These are phyloP conservation scores for Lithosia quadra DNA, from an alignment of 2,888 invertebrate genomes.

Conservation along the genomic window DNA sequence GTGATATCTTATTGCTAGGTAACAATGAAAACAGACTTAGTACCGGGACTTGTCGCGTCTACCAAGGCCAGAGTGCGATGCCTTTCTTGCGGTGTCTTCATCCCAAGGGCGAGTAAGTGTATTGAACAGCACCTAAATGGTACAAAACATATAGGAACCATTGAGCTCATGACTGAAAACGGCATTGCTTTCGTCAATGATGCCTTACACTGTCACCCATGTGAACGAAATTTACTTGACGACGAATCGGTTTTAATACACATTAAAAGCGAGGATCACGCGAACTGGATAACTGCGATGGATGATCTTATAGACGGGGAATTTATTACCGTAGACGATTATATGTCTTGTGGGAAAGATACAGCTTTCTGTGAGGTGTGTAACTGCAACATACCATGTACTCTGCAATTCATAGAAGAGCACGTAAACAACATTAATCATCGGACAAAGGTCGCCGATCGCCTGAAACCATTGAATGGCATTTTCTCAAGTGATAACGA, in stretches of 20 bases:
- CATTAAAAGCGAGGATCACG: slow-evolving; percentile 65
- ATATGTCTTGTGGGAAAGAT: slow-evolving; percentile 64
- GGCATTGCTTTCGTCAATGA: slow-evolving; percentile 63
- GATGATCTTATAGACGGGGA: slow-evolving; percentile 72
- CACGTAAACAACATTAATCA: slow-evolving; percentile 70
- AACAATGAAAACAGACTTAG: slow-evolving; percentile 70
- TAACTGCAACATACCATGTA: slow-evolving; percentile 56
- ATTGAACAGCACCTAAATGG: slow-evolving; percentile 75
- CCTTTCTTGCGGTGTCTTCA: slow-evolving; percentile 71
- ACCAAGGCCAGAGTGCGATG: slow-evolving; percentile 75
- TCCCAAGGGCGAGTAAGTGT: slow-evolving; percentile 74
- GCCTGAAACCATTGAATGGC: slow-evolving; percentile 66
- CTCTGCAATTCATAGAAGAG: slow-evolving; percentile 61
- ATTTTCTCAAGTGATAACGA: slow-evolving; percentile 63
- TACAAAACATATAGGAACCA: slow-evolving; percentile 70
- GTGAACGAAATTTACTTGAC: slow-evolving; percentile 58
- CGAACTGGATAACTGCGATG: slow-evolving; percentile 69
- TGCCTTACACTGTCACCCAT: slow-evolving; percentile 68
- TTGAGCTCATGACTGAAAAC: slow-evolving; percentile 68
- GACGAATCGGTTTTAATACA: slow-evolving; percentile 68
- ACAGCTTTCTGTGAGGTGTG: slow-evolving; percentile 70
- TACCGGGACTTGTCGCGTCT: slow-evolving; percentile 67
- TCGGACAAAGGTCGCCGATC: slow-evolving; percentile 63
- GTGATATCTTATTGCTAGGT: slow-evolving; percentile 15
- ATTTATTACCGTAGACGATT: slow-evolving; percentile 66